Base-by-base conservation (phyloP, 2,113 vertebrate species). In the Accipiter virgatus region DNA sequence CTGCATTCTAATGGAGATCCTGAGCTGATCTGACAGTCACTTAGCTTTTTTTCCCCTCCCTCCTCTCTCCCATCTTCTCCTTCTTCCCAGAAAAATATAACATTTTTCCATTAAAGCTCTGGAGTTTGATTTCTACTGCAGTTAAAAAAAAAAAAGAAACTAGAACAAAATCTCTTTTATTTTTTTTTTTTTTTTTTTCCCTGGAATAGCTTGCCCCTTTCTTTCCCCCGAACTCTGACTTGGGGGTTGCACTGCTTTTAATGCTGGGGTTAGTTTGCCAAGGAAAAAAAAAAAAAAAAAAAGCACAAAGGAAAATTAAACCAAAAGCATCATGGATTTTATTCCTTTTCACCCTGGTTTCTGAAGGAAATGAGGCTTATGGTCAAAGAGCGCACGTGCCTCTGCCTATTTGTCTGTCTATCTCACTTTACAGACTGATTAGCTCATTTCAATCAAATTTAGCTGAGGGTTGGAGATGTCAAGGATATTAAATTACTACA, bases 1-100 rank as follows among this genome's bases (percentile, higher is more conserved):
- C 97, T 98, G 98, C 97, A 98, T 98, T 98, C 98, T 98, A 98
- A 98, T 98, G 98, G 98, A 98, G 98, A 98, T 68, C 91, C 97
- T 96, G 97, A 97, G 96, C 96, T 96, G 98, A 97, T 95, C 97
- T 98, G 97, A 98, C 97, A 98, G 97, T 97, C 67, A 80, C 95
- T 98, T 92, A 67, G 96, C 78, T 95, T 92, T 96, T 79, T 68
- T 66, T 29, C 20, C 43, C 50, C 17, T 47, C 27, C 18, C 19
- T 26, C 34, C 61, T 95, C 70, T 90, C 58, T 48, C 80, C 75
- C 66, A 31, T 90, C 42, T 93, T 95, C 83, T 95, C 40, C 88
- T 96, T 94, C 93, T 75, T 63, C 52, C 34, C 50, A 92, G 52
- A 43, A 92, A 89, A 84, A 84, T 38, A 27, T 71, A 83, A 90